Evolutionary conservation across 2,888 invertebrate genomes (phyloP), one percentile per base, ranked within the genome.

Genomic region (Lepidocyrtinus sp.): DNA sequence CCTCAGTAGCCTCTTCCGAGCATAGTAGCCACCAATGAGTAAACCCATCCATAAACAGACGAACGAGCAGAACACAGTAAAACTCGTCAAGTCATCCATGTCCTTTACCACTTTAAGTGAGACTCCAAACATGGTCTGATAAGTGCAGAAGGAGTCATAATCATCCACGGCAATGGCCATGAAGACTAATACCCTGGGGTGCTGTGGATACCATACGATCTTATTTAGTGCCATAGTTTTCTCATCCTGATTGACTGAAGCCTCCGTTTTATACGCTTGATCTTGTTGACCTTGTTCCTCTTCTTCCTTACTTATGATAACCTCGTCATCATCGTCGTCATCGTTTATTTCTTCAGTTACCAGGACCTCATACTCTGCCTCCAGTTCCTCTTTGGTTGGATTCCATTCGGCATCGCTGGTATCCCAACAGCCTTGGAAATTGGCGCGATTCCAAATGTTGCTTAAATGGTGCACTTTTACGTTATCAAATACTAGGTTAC

Each of bases 121-220:
- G 12, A 85, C 77, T 1, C 83, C 85, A 65, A 85, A 85, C 12
- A 81, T 9, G 15, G 82, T 73, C 12, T 75, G 73, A 62, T 72
- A 82, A 27, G 82, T 77, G 55, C 85, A 85, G 2, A 82, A 75
- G 0, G 82, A 69, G 19, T 64, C 71, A n/a, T 85, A 81, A 1
- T 82, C 72, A 9, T 83, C 82, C 0, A 85, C 77, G 17, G 78
- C 73, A 0, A 78, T 50, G 0, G 83, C 85, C 25, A 84, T n/a
- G n/a, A n/a, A n/a, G n/a, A n/a, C n/a, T n/a, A n/a, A n/a, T n/a
- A 78, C 73, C 7, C 78, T 27, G 15, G 24, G 72, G 22, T 72
- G 78, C 22, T 68, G 24, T 17, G 67, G 72, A 0, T 7, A 15
- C 77, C 77, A 77, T 1, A 21, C 7, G 5, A 78, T 46, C 61